Conservation (phyloP, 2,113 vertebrate genomes). For the Corvus cornix region DNA sequence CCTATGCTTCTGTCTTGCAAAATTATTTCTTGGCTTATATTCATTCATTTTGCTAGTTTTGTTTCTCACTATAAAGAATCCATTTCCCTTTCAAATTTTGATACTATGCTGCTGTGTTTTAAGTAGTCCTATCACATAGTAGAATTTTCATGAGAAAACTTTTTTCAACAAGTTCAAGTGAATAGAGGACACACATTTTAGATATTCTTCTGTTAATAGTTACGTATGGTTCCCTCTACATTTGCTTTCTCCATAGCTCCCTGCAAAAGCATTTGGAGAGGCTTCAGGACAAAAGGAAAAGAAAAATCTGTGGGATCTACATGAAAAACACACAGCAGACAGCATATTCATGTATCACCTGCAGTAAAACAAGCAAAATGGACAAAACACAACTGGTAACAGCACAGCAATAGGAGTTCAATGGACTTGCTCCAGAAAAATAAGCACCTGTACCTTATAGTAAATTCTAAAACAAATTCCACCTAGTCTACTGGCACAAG, state of each 20-base stretch:
- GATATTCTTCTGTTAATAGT: background rate
- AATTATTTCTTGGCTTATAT: background rate
- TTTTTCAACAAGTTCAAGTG: background rate
- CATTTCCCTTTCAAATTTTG: background rate
- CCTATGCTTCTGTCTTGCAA: background rate
- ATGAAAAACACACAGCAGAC: background rate
- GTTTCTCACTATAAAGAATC: background rate
- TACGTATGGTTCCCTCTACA: background rate
- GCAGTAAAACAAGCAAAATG: background rate
- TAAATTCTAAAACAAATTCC: background rate
- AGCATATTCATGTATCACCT: background rate
- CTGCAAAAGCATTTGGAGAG: background rate
- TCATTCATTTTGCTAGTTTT: background rate
- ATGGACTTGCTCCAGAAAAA: background rate
- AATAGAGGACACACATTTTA: background rate
- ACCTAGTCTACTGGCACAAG: background rate
- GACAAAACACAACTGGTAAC: background rate
- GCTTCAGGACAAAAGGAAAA: background rate
- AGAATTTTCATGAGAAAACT: background rate
- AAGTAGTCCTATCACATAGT: background rate
- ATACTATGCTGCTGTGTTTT: background rate
- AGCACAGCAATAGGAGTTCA: background rate
- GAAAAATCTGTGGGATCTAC: background rate
- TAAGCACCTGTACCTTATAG: background rate
- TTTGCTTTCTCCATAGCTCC: background rate